Evolutionary conservation across 2,888 invertebrate species (phyloP), one percentile per base, ranked within the genome.

Genomic region (Pilophorus perplexus): DNA sequence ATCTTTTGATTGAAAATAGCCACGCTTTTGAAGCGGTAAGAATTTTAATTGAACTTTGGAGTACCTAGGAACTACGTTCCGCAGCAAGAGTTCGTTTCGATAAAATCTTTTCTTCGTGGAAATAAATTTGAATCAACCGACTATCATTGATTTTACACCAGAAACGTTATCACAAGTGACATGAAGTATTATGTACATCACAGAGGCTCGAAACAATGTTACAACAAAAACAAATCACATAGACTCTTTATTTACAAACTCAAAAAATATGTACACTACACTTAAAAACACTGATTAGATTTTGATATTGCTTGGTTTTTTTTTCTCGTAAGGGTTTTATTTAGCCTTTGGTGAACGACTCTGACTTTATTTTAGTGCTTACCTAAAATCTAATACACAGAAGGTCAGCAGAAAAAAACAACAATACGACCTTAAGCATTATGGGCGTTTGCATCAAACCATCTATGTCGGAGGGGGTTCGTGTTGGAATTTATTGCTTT

Each of bases 111-210:
- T 42, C n/a, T n/a, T n/a, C 20, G 38, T 37, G 37, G 55, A 38
- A 22, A 22, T 37, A 55, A 3, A 28, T 16, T 33, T 28, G 27
- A 27, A 28, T 33, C 28, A 52, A 28, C 18, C 52, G 52, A 25
- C 22, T 27, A 52, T 4, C 2, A 25, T 27, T 28, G 20, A 52
- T 25, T 27, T 27, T 55, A 37, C 38, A 4, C n/a, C 27, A 16
- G 37, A 38, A 55, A 55, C 55, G 22, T 59, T 59, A 59, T 59
- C 59, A 59, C 59, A 59, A 59, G 59, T 59, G 59, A 59, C 27
- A 40, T 42, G 59, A 59, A 59, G 59, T 59, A 59, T 40, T 42
- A 59, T 59, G 16, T 48, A 59, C 59, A 59, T 59, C 59, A 59
- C 59, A 59, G 59, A 42, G 42, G 28, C 52, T 59, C 33, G 42